Evolutionary conservation across 2,113 vertebrate genomes (phyloP).

Genomic region (Entelurus aequoreus): DNA sequence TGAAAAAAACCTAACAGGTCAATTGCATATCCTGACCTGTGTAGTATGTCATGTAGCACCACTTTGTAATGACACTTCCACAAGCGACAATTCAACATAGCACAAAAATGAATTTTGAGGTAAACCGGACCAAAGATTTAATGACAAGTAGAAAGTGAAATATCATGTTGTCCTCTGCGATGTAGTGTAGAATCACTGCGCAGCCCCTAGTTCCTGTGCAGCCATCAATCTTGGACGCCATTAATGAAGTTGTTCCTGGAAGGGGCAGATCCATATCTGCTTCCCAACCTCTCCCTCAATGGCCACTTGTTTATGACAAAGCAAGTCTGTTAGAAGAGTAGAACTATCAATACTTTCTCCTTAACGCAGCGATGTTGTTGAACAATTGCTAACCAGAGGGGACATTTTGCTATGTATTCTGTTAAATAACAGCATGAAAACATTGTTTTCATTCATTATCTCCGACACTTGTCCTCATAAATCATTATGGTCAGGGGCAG

Average conservation of each 20-base stretch:
- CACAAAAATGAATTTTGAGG: constrained; percentile 31
- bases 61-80: background rate
- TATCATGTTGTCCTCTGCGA: constrained; percentile 38
- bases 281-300: constrained; percentile 31
- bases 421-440: too few relatives aligned
- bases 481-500: too few relatives aligned
- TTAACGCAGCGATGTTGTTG: too few relatives aligned
- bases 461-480: too few relatives aligned
- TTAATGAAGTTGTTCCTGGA: constrained; percentile 56
- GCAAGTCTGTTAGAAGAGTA: background rate
- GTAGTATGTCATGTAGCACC: background rate
- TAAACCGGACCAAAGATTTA: constrained; percentile 33
- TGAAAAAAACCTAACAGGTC: background rate
- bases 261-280: constrained; percentile 38
- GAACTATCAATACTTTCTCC: background rate
- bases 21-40: background rate
- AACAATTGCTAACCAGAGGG: too few relatives aligned
- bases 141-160: constrained; percentile 30
- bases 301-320: constrained; percentile 35
- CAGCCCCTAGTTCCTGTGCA: constrained; percentile 34
- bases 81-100: constrained; percentile 8
- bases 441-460: too few relatives aligned
- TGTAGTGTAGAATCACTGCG: constrained; percentile 15
- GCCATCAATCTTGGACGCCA: constrained; percentile 42
- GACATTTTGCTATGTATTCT: too few relatives aligned